Conservation (phyloP, 2,888 invertebrate species). For the Leucoptera coffeella region DNA sequence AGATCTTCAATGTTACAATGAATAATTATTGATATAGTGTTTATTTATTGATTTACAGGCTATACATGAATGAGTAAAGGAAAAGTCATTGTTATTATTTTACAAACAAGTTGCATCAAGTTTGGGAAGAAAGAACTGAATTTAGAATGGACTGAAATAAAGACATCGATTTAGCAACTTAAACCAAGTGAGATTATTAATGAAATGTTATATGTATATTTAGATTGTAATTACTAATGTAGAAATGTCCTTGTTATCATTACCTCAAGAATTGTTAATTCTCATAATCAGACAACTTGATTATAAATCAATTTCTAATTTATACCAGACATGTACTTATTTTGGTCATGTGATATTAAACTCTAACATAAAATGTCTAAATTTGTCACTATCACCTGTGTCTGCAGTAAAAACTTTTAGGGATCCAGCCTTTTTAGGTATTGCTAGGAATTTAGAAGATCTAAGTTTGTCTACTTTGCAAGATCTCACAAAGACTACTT, state of each 20-base stretch:
- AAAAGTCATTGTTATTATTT: too few species aligned
- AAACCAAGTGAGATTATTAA: too few species aligned
- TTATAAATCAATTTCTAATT: conserved; percentile 13
- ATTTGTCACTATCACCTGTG: conserved; percentile 16
- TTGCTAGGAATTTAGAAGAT: conserved; percentile 17
- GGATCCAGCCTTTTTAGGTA: conserved; percentile 15
- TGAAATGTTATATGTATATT: too few species aligned
- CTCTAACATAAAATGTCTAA: conserved; percentile 14
- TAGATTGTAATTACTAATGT: too few species aligned
- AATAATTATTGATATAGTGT: too few species aligned
- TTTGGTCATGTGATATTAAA: conserved; percentile 14
- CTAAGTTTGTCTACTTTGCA: conserved; percentile 20
- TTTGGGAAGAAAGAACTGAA: too few species aligned
- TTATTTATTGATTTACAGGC: too few species aligned
- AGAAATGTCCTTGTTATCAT: conserved; percentile 8
- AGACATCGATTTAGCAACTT: too few species aligned
- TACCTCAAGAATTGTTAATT: conserved; percentile 25
- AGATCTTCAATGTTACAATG: too few species aligned
- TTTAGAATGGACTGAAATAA: too few species aligned
- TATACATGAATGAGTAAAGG: too few species aligned
- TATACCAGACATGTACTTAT: conserved; percentile 16
- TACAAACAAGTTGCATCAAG: too few species aligned
- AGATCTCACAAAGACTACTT: conserved; percentile 16
- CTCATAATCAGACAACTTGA: conserved; percentile 22
- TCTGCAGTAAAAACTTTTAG: conserved; percentile 19